Evolutionary conservation across 1,140 invertebrate species (phyloP), one percentile per base, ranked within the genome.

Genomic region (Drosophila auraria): DNA sequence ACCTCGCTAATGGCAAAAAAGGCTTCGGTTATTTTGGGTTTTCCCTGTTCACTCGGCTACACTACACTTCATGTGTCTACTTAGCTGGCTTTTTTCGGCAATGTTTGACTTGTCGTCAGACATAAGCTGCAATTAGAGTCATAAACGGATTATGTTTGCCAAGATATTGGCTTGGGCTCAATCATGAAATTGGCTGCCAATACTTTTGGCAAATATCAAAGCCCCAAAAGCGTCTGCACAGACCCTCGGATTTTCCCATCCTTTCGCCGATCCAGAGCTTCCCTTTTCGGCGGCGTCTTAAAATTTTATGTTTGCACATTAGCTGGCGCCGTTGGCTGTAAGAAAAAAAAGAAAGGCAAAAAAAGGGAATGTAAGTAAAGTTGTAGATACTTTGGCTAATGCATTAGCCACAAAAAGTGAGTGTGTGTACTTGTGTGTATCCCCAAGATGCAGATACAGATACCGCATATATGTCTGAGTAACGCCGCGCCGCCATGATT

Each of bases 1-100:
- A 92, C 91, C 91, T 92, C 91, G 91, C 91, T 92, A 40, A 92
- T 92, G 91, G 91, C 78, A 89, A 78, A 80, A 80, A 64, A 92
- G 91, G 72, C 87, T 83, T 91, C 87, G 87, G 25, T 74, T 51
- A 62, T 27, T 82, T 54, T n/a, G 33, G 3, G 3, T 54, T 69
- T 68, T 5, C 3, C 4, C 27, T 15, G 27, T 54, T 78, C 65
- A 69, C 33, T 86, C 56, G 25, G 36, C 33, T 58, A 68, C 64
- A 83, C 50, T 71, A 63, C 63, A 76, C 56, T 65, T 75, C 78
- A 80, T 59, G 57, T 79, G 72, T 89, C 71, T 70, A 87, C 83
- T 87, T 86, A 86, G 53, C 66, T 54, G 63, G 36, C 27, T 49
- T 20, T 33, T 69, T 72, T 47, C 17, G 25, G 45, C 50, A 15